Percentiles rank a stretch among this genome's conserved stretches.
Conservation (phyloP, 2,113 vertebrate species). For the Leptobrachium leishanense region DNA sequence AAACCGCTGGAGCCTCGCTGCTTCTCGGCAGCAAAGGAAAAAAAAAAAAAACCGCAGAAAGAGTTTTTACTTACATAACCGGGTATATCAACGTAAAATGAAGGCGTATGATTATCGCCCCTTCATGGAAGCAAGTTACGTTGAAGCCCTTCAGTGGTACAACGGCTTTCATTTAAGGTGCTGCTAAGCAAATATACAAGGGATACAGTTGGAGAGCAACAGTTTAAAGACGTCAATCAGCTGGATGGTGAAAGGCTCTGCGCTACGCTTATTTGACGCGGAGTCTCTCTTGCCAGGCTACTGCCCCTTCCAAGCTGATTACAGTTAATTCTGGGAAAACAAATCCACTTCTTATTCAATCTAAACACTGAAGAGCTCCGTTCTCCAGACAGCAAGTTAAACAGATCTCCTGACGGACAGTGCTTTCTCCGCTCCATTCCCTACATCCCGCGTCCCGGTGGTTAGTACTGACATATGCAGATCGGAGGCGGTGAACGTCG, state of each 20-base stretch:
- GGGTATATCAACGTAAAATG: neutral
- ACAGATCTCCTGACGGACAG: conserved; percentile 4
- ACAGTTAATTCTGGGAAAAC: conserved; percentile 44
- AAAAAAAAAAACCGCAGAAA: neutral
- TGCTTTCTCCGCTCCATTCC: too few relatives aligned
- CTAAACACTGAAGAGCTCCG: conserved; percentile 42
- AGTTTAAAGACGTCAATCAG: conserved; percentile 33
- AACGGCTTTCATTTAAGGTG: conserved; percentile 24
- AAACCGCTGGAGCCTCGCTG: conserved; percentile 17
- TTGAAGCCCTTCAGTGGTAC: conserved; percentile 21
- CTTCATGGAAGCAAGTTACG: conserved; percentile 13
- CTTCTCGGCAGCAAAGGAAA: neutral
- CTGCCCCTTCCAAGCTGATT: conserved; percentile 20
- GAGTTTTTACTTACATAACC: conserved; percentile 9
- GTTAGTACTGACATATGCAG: too few relatives aligned
- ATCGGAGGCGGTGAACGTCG: too few relatives aligned
- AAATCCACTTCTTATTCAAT: conserved; percentile 38
- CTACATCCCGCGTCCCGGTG: too few relatives aligned
- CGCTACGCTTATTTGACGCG: conserved; percentile 4
- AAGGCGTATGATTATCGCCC: conserved; percentile 2
- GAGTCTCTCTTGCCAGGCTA: neutral
- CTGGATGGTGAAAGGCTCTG: neutral
- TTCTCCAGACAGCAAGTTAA: conserved; percentile 39
- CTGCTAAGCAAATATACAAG: conserved; percentile 32
- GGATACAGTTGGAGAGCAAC: conserved; percentile 16